phyloP scores from a whole-genome alignment of 2,797 vertebrate species.

The Oreochromis mossambicus region DNA sequence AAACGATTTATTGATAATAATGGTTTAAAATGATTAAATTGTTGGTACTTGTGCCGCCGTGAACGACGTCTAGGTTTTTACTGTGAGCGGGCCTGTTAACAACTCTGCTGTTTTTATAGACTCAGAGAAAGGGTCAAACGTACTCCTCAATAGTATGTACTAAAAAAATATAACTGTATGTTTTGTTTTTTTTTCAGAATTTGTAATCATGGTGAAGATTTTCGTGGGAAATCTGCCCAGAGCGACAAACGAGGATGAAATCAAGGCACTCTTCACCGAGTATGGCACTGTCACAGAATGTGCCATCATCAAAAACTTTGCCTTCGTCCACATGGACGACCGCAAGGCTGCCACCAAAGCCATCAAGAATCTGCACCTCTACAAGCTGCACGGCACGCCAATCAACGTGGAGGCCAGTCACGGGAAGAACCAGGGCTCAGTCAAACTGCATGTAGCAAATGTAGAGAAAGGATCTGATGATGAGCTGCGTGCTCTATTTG shows the following conservation, averaged over 20 bases:
- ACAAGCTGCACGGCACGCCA: conserved; percentile 74
- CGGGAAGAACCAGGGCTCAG: conserved; percentile 75
- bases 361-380: conserved; percentile 74
- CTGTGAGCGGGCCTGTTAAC: background rate
- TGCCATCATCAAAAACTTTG: conserved; percentile 81
- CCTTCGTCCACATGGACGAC: conserved; percentile 82
- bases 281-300: conserved; percentile 80
- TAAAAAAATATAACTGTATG: accelerated
- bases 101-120: background rate
- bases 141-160: background rate
- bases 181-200: background rate
- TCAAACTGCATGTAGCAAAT: conserved; percentile 83
- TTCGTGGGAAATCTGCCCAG: conserved; percentile 81
- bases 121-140: background rate
- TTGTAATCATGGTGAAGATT: conserved; percentile 77
- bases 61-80: accelerated
- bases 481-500: conserved; percentile 74
- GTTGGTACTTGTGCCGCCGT: background rate
- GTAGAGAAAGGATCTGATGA: conserved; percentile 75
- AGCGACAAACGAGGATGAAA: conserved; percentile 76
- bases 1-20: accelerated
- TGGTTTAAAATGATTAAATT: accelerated
- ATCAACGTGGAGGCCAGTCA: conserved; percentile 81
- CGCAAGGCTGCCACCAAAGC: conserved; percentile 80
- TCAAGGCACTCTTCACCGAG: conserved; percentile 73